phyloP scores from a whole-genome alignment of 2,888 invertebrate genomes.

The Coelinius sp. region DNA sequence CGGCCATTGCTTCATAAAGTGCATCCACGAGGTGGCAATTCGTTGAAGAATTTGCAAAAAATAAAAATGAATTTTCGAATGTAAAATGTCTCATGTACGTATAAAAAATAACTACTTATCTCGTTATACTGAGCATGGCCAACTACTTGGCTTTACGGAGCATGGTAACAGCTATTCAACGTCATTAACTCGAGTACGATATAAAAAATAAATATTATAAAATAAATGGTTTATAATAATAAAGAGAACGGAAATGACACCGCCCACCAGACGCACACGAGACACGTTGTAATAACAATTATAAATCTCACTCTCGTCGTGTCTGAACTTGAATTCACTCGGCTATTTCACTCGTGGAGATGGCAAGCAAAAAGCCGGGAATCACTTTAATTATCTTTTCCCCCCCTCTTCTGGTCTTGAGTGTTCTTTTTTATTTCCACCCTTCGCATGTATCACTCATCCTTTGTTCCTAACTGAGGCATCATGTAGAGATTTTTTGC shows the following conservation, averaged over 20 bases:
- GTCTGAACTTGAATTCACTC: slow-evolving; percentile 5
- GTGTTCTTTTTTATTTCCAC: neutral
- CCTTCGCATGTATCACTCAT: neutral
- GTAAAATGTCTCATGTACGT: neutral
- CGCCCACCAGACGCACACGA: slow-evolving; percentile 29
- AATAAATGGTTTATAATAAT: slow-evolving; percentile 48
- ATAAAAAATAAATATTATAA: slow-evolving; percentile 15
- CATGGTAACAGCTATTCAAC: slow-evolving; percentile 69
- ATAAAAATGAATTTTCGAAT: neutral
- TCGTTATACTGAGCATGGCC: slow-evolving; percentile 67
- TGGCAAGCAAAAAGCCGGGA: neutral
- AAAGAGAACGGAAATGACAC: slow-evolving; percentile 47
- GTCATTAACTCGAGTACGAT: slow-evolving; percentile 55
- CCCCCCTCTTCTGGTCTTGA: no score
- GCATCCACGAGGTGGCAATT: neutral
- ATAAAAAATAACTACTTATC: slow-evolving; percentile 56
- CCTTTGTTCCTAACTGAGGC: neutral
- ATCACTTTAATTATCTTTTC: slow-evolving; percentile 9
- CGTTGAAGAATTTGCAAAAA: neutral
- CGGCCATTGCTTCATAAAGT: slow-evolving; percentile 1
- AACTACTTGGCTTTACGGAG: slow-evolving; percentile 67
- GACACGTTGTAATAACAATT: slow-evolving; percentile 13
- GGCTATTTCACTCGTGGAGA: slow-evolving; percentile 1
- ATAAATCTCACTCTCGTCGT: slow-evolving; percentile 34
- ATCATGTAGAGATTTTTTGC: neutral